Conservation (phyloP, 2,797 vertebrate species). For the Enteromius treurensis region DNA sequence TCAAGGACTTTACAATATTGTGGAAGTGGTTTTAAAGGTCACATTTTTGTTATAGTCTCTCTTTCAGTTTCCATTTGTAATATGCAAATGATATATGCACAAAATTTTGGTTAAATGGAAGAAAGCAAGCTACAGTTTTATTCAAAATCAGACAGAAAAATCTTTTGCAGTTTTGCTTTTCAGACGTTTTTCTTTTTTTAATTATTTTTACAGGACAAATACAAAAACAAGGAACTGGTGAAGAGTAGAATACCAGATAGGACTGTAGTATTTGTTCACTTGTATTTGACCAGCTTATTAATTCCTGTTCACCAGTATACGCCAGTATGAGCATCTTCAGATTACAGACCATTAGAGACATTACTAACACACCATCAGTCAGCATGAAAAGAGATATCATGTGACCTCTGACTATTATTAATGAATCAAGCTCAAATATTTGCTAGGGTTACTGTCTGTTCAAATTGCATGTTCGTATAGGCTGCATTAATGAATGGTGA, state of each 20-base stretch:
- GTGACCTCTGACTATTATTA: conserved; percentile 18
- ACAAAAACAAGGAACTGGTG: background rate
- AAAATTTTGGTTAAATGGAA: background rate
- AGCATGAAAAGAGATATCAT: background rate
- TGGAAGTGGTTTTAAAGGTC: background rate
- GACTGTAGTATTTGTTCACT: background rate
- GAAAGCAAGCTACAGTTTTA: background rate
- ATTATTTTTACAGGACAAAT: background rate
- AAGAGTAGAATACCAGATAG: background rate
- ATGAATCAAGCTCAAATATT: conserved; percentile 3
- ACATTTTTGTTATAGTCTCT: background rate
- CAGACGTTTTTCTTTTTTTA: background rate
- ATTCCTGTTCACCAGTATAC: background rate
- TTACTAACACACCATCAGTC: background rate
- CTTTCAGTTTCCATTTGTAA: background rate
- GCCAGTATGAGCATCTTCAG: background rate
- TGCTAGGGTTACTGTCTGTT: background rate
- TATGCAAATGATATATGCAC: background rate
- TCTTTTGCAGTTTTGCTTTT: background rate
- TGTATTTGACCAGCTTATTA: background rate
- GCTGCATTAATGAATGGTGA: background rate
- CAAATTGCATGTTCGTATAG: background rate
- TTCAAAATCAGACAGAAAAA: background rate
- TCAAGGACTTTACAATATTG: background rate
- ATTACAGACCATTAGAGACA: background rate